phyloP scores from a whole-genome alignment of 1,140 invertebrate genomes.

The Carposina sasakii region DNA sequence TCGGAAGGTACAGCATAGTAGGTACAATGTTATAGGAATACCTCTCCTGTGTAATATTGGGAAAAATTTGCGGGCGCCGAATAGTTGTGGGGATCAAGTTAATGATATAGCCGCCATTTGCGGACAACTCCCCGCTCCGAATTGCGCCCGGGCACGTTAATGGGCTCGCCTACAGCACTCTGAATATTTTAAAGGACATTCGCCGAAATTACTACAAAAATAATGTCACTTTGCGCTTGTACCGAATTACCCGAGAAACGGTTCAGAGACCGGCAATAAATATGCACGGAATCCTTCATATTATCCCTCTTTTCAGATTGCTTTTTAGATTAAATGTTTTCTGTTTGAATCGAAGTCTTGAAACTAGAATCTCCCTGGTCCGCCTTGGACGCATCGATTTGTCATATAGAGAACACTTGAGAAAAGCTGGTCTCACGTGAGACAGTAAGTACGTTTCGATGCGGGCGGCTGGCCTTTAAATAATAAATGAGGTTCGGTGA shows the following conservation, averaged over 20 bases:
- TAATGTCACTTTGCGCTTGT: conserved; percentile 68
- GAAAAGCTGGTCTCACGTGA: conserved; percentile 43
- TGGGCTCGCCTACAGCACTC: conserved; percentile 62
- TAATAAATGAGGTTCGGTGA: conserved; percentile 64
- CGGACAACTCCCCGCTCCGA: conserved; percentile 57
- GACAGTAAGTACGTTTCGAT: conserved; percentile 47
- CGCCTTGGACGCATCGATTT: conserved; percentile 28
- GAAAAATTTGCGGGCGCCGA: conserved; percentile 61
- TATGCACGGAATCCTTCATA: conserved; percentile 63
- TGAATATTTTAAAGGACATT: conserved; percentile 72
- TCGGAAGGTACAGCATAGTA: conserved; percentile 16
- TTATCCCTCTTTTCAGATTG: conserved; percentile 60
- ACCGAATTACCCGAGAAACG: conserved; percentile 68
- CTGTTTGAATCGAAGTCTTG: conserved; percentile 21
- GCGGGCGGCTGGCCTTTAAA: conserved; percentile 50
- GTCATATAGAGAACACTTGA: conserved; percentile 40
- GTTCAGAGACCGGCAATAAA: conserved; percentile 65
- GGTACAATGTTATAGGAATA: conserved; percentile 32
- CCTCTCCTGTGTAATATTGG: conserved; percentile 61
- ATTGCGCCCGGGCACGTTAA: conserved; percentile 68
- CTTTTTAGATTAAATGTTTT: conserved; percentile 58
- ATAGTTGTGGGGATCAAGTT: conserved; percentile 69
- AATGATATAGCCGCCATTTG: conserved; percentile 70
- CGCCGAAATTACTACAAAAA: conserved; percentile 71
- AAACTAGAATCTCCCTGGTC: conserved; percentile 15